These are phyloP conservation scores for Brachionus sp. DNA, from an alignment of 1,140 invertebrate species.

Conservation along the genomic window DNA sequence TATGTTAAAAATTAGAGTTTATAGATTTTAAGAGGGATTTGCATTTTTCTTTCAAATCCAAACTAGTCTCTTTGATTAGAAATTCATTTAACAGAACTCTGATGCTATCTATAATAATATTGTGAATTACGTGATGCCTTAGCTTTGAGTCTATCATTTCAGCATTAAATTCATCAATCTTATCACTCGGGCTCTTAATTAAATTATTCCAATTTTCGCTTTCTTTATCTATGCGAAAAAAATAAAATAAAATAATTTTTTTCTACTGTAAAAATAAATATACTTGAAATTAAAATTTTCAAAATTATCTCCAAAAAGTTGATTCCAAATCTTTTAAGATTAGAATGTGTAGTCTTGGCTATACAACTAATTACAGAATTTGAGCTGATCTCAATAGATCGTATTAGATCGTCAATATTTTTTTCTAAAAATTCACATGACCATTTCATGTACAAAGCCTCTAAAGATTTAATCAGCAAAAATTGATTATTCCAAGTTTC, in stretches of 20 bases:
- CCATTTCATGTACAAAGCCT: slow-evolving; percentile 13
- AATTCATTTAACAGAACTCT: slow-evolving; percentile 8
- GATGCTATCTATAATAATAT: neutral
- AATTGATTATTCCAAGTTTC: slow-evolving; percentile 16
- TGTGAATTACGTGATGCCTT: neutral
- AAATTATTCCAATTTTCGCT: slow-evolving; percentile 15
- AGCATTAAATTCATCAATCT: neutral
- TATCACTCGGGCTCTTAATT: neutral
- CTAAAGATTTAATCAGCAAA: slow-evolving; percentile 17
- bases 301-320: neutral
- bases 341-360: slow-evolving; percentile 18
- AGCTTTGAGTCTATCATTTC: neutral
- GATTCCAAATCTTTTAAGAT: neutral
- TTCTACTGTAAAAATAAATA: neutral
- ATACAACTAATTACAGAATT: neutral
- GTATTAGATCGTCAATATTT: neutral
- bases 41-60: slow-evolving; percentile 28
- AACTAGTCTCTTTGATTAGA: slow-evolving; percentile 3
- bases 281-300: neutral
- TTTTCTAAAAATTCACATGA: neutral
- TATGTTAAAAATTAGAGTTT: neutral
- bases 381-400: neutral
- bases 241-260: neutral
- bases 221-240: neutral
- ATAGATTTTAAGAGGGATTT: neutral